A percentile compares a stretch with the other conserved stretches of the same genome.
phyloP scores from a whole-genome alignment of 2,888 invertebrate species.

The Metellina segmentata region DNA sequence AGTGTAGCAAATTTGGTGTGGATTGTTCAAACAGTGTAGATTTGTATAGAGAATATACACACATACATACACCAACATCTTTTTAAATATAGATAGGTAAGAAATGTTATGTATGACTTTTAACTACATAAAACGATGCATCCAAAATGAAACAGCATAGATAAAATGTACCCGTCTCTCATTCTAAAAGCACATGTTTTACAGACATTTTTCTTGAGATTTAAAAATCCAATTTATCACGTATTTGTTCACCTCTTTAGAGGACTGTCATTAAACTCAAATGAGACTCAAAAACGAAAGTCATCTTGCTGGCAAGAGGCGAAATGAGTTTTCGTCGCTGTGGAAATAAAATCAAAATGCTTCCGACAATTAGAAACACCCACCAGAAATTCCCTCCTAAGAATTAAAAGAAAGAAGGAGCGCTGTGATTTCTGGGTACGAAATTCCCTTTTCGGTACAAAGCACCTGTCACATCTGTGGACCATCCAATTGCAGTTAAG shows the following conservation, averaged over 20 bases:
- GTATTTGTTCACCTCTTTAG: not conserved
- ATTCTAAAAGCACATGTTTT: no score
- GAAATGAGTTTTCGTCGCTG: not conserved
- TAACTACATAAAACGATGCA: no score
- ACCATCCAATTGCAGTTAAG: constrained; percentile 28
- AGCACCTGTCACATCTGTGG: constrained; percentile 52
- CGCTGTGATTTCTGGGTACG: constrained; percentile 31
- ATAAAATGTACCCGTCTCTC: no score
- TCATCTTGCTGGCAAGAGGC: not conserved
- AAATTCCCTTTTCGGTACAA: constrained; percentile 40
- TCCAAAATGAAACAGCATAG: no score
- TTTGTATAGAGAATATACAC: no score
- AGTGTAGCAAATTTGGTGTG: no score
- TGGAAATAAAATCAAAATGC: constrained; percentile 16
- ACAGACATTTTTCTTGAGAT: no score
- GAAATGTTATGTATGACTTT: no score
- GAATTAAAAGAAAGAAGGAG: not conserved
- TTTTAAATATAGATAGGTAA: no score
- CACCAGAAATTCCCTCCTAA: not conserved
- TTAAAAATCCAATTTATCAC: no score
- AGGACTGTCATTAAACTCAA: not conserved
- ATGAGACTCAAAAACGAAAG: not conserved
- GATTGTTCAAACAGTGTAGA: no score
- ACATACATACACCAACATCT: no score
- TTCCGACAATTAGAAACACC: constrained; percentile 23